A percentile compares a stretch with the other conserved stretches of the same genome.
These are phyloP conservation scores for Oscheius sp. DNA, from an alignment of 1,140 invertebrate genomes.

Conservation along the genomic window DNA sequence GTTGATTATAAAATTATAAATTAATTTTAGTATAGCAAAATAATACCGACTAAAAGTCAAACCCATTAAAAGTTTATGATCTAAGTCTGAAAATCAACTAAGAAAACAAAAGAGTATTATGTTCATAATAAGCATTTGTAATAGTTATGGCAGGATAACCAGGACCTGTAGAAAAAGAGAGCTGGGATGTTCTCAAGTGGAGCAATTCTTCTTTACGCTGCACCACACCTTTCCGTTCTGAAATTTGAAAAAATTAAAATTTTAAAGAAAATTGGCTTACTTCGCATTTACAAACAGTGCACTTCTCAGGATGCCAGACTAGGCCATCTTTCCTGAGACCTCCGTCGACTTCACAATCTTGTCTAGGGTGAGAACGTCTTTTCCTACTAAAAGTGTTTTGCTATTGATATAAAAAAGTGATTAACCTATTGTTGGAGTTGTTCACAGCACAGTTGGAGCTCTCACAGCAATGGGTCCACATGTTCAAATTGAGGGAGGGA, in stretches of 20 bases:
- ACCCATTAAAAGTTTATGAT: no score
- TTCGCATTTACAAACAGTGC: slow-evolving; percentile 43
- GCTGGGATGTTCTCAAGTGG: no score
- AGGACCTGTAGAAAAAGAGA: background rate
- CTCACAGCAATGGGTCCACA: slow-evolving; percentile 60
- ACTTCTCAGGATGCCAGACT: slow-evolving; percentile 34
- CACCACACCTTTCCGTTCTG: slow-evolving; percentile 42
- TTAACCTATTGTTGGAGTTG: background rate
- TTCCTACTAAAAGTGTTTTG: slow-evolving; percentile 23
- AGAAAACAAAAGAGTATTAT: no score
- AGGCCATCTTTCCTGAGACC: slow-evolving; percentile 18
- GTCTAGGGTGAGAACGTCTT: slow-evolving; percentile 3
- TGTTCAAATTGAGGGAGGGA: slow-evolving; percentile 48
- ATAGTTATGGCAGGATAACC: background rate
- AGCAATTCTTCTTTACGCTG: background rate
- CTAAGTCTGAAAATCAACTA: no score
- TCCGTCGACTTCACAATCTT: slow-evolving; percentile 26
- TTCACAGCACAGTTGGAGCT: background rate
- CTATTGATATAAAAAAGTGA: background rate
- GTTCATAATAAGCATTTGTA: background rate
- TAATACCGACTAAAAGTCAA: no score
- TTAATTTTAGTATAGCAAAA: no score
- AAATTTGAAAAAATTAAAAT: slow-evolving; percentile 10
- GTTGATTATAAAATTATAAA: no score
- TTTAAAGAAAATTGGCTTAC: background rate